phyloP scores from a whole-genome alignment of 1,140 invertebrate genomes.

The Aleiodes sp. region DNA sequence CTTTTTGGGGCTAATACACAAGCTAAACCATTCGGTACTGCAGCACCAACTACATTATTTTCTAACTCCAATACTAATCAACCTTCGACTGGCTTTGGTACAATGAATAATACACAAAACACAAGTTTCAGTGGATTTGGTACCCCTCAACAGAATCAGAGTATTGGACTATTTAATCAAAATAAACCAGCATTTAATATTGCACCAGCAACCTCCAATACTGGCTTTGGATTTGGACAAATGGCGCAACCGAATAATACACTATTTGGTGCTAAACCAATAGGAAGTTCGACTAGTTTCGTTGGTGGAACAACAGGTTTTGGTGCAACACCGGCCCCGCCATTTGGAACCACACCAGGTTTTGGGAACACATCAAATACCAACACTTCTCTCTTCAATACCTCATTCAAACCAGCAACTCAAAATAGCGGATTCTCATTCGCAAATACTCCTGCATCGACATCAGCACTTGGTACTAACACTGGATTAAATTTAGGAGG shows the following conservation, averaged over 20 bases:
- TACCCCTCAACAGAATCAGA: conserved; percentile 61
- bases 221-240: conserved; percentile 66
- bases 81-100: conserved; percentile 62
- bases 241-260: conserved; percentile 53
- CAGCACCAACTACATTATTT: conserved; percentile 58
- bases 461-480: conserved; percentile 56
- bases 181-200: conserved; percentile 65
- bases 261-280: conserved; percentile 61
- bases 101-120: conserved; percentile 55
- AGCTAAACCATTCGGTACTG: conserved; percentile 63
- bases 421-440: conserved; percentile 64
- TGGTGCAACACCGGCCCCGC: conserved; percentile 60
- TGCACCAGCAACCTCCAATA: conserved; percentile 55
- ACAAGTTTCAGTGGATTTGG: conserved; percentile 62
- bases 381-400: conserved; percentile 66
- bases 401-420: conserved; percentile 60
- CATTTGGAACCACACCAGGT: conserved; percentile 63
- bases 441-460: conserved; percentile 63
- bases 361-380: conserved; percentile 60
- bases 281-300: conserved; percentile 65
- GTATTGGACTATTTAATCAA: conserved; percentile 64
- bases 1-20: conserved; percentile 61
- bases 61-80: conserved; percentile 49
- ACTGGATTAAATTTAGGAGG: conserved; percentile 61
- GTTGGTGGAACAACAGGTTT: conserved; percentile 66